Evolutionary conservation across 1,140 invertebrate genomes (phyloP).

Genomic region (Sesamia nonagrioides): DNA sequence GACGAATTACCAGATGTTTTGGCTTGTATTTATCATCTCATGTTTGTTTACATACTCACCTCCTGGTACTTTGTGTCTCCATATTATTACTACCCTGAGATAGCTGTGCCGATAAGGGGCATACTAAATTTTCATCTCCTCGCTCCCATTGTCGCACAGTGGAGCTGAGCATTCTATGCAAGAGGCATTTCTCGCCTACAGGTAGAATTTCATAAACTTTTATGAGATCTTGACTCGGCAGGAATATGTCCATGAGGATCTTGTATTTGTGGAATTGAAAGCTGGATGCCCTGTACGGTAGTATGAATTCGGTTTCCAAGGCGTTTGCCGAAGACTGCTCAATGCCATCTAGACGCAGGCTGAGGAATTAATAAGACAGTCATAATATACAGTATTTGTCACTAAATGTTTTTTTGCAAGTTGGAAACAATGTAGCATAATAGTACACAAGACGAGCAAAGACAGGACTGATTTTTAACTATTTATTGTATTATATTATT

Average conservation of each 20-base stretch:
- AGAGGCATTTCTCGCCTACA: constrained; percentile 87
- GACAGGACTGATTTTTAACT: neutral
- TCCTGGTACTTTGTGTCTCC: constrained; percentile 61
- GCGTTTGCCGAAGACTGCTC: constrained; percentile 83
- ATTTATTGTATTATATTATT: neutral
- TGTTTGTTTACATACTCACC: constrained; percentile 60
- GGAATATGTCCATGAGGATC: constrained; percentile 88
- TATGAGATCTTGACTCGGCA: constrained; percentile 85
- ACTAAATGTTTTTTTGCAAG: neutral
- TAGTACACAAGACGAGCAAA: neutral
- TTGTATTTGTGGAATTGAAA: constrained; percentile 89
- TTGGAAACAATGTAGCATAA: neutral
- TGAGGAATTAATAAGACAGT: constrained; percentile 60
- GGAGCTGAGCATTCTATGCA: constrained; percentile 89
- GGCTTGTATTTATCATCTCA: neutral
- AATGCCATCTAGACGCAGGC: constrained; percentile 90
- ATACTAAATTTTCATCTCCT: constrained; percentile 85
- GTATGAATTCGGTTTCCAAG: constrained; percentile 82
- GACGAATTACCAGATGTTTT: neutral
- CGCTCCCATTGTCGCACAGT: constrained; percentile 87
- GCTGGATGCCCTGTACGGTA: constrained; percentile 88
- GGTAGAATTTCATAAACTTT: constrained; percentile 83
- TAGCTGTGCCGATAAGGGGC: constrained; percentile 76
- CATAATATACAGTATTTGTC: neutral
- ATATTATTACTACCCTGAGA: constrained; percentile 59